Conservation (phyloP, 2,113 vertebrate genomes). For the Gorsachius goisagi region DNA sequence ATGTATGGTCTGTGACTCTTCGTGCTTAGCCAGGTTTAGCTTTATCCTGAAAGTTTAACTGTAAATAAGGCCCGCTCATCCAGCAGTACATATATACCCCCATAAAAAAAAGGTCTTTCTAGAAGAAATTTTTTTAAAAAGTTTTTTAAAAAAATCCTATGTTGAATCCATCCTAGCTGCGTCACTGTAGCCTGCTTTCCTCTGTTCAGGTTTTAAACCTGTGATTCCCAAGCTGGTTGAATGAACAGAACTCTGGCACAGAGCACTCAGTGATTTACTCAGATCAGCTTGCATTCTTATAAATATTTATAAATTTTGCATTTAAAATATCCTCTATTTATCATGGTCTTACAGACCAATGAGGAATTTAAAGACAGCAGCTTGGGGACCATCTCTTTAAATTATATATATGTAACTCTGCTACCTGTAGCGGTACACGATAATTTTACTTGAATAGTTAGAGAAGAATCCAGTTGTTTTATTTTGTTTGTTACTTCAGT, state of each 20-base stretch:
- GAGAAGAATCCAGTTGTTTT: not conserved
- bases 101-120: not conserved
- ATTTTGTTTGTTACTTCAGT: not conserved
- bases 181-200: not conserved
- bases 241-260: not conserved
- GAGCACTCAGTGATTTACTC: not conserved
- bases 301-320: not conserved
- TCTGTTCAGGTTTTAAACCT: not conserved
- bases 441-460: not conserved
- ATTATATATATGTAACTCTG: not conserved
- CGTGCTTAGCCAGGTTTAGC: not conserved
- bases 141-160: not conserved
- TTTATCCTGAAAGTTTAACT: not conserved
- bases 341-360: not conserved
- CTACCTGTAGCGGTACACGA: not conserved
- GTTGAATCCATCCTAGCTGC: not conserved
- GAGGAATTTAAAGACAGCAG: not conserved
- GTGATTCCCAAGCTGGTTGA: not conserved
- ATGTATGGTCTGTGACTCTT: not conserved
- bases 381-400: not conserved
- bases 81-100: not conserved
- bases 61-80: not conserved
- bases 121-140: not conserved
- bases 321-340: not conserved
- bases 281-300: not conserved